Conservation (phyloP, 2,113 vertebrate species). For the Grantiella picta region DNA sequence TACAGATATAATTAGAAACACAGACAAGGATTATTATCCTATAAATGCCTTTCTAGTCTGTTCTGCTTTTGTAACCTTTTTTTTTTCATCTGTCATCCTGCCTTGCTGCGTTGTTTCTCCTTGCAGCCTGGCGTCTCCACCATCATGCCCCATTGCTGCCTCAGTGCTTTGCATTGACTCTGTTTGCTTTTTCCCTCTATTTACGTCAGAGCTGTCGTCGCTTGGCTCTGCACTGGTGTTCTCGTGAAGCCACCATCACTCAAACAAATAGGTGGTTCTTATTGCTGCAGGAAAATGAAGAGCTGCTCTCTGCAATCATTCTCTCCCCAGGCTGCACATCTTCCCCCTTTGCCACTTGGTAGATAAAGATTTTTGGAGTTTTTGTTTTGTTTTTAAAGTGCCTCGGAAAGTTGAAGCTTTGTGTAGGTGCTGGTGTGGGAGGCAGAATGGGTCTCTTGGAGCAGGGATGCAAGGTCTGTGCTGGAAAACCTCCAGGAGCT, state of each 20-base stretch:
- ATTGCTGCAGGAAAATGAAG: not conserved
- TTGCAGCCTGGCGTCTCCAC: conserved; percentile 12
- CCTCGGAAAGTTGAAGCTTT: not conserved
- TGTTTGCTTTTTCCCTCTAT: conserved; percentile 24
- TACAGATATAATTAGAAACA: conserved; percentile 52
- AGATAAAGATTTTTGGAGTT: not conserved
- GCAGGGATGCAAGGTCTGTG: not conserved
- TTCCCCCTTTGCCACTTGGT: not conserved
- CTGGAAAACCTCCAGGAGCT: not conserved
- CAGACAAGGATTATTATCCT: conserved; percentile 41
- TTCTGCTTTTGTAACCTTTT: conserved; percentile 53
- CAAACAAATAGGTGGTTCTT: conserved; percentile 7
- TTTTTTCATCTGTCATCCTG: not conserved
- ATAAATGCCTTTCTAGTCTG: conserved; percentile 23
- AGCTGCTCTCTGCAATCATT: not conserved
- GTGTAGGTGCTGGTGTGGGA: not conserved
- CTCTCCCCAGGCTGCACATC: not conserved
- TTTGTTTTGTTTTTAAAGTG: not conserved
- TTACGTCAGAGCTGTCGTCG: conserved; percentile 2
- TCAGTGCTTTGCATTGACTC: not conserved
- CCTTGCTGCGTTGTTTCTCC: conserved; percentile 8
- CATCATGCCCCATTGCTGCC: not conserved
- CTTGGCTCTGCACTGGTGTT: conserved; percentile 23
- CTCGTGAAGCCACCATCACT: conserved; percentile 6
- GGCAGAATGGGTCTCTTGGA: not conserved